These are phyloP conservation scores for Chloroclystis v-ata DNA, from an alignment of 2,888 invertebrate genomes.

Conservation along the genomic window DNA sequence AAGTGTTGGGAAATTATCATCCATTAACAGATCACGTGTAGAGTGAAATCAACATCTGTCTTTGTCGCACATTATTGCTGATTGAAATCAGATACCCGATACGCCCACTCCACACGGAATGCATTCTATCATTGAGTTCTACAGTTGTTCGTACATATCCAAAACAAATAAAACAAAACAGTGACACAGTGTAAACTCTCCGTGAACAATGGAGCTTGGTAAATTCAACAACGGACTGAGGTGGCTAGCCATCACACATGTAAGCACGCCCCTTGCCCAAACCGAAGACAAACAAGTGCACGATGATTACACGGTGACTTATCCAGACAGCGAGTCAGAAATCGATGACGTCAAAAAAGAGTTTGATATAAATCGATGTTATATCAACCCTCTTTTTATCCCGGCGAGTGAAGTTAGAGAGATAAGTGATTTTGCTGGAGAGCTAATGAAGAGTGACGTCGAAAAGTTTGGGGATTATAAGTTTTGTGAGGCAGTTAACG, in stretches of 20 bases:
- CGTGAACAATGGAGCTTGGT: conserved; percentile 60
- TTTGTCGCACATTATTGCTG: conserved; percentile 42
- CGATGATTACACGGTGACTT: conserved; percentile 59
- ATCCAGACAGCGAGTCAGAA: conserved; percentile 52
- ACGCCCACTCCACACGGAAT: conserved; percentile 55
- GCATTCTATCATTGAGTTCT: conserved; percentile 41
- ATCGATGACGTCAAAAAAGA: conserved; percentile 40
- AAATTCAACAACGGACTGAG: conserved; percentile 48
- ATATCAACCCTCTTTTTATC: conserved; percentile 63
- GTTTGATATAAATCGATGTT: conserved; percentile 49
- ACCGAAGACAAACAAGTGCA: conserved; percentile 42
- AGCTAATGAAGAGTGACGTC: conserved; percentile 62
- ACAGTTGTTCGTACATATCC: conserved; percentile 32
- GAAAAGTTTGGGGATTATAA: conserved; percentile 67
- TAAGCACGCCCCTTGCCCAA: conserved; percentile 40
- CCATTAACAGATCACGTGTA: conserved; percentile 19
- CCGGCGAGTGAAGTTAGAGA: conserved; percentile 52
- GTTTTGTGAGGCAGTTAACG: conserved; percentile 68
- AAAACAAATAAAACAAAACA: conserved; percentile 39
- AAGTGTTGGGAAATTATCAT: conserved; percentile 12
- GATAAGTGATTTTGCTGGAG: conserved; percentile 55
- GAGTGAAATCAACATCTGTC: conserved; percentile 19
- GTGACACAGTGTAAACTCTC: conserved; percentile 33
- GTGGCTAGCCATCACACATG: conserved; percentile 50
- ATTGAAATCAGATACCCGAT: conserved; percentile 56